Base-by-base conservation (phyloP, 2,113 vertebrate species). In the Chaenogobius annularis region DNA sequence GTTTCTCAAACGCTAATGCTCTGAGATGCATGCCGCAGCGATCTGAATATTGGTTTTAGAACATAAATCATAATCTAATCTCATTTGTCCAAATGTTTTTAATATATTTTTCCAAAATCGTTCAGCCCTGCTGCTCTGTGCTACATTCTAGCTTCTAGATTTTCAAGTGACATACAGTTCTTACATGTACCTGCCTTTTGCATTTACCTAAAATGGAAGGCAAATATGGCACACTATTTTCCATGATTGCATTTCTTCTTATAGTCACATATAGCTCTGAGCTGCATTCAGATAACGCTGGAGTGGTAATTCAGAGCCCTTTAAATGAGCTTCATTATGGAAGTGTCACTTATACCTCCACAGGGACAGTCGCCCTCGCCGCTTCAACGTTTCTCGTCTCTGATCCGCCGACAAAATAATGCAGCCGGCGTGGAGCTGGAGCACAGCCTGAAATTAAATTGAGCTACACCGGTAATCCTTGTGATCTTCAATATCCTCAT, bases 401-500 rank as follows among this genome's bases (percentile, higher is more conserved):
- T 13, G 23, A 26, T 73, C 43, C 56, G 66, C 77, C 20, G 8
- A 31, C 14, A 72, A 68, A 61, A 73, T 77, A 72, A 63, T 58
- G 62, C 62, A 23, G 46, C 44, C 62, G 19, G 46, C 44, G 37
- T 56, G 23, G 62, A 70, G 73, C 50, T 66, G 66, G 44, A 74
- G 72, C 15, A 26, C 40, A 68, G 46, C 47, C 13, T 66, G 65
- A 48, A 70, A 82, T 72, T 59, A 48, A 68, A 69, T 20, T 37
- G 17, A 74, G 63, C 75, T 31, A 26, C 46, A 62, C 35, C n/a
- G 22, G 14, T 83, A 81, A 89, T 87, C 72, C 68, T 55, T 3
- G 3, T 35, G 7, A 79, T 78, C 58, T 78, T 70, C 40, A 73
- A 63, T 63, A 63, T 63, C 61, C 67, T 44, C 61, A 69, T 54